Base-by-base conservation (phyloP, 2,797 vertebrate genomes). In the Hyperoplus lanceolatus region DNA sequence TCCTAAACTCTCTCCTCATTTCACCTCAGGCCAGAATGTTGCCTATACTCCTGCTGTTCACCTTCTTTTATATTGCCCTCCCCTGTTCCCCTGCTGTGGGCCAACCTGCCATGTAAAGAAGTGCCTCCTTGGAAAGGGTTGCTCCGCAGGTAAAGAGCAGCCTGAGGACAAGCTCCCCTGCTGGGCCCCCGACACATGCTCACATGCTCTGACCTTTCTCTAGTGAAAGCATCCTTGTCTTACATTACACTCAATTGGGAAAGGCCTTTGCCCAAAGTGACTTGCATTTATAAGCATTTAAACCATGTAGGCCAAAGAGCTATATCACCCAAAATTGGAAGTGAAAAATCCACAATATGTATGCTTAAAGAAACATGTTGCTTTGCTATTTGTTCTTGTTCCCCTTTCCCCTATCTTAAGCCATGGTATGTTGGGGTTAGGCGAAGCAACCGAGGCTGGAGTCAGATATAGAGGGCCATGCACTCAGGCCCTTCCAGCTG, bases 161-260 rank as follows among this genome's bases (percentile, higher is more conserved):
- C 94, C 91, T 12, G 80, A 90, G 95, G 93, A 92, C 72, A 81
- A 76, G 77, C 87, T 89, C 72, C 83, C 92, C 86, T 83, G 82
- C 90, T 73, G 84, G 72, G 83, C 74, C 0, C 29, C 12, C 42
- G n/a, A 85, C 90, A 91, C 86, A 89, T 77, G 80, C 74, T 75
- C 79, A 61, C 56, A 81, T 79, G 58, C 84, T 73, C 69, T 79
- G 74, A 15, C 83, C 83, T 90, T 86, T 88, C 85, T 84, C 75
- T 69, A 66, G 59, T 60, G 61, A 79, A 77, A 79, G 72, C 74
- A 48, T 77, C 78, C 62, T 75, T 73, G 16, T 65, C 77, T 76
- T 58, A 62, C 57, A 72, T 79, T 15, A 41, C 57, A 51, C 42
- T 42, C 11, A 14, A 59, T 42, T 10, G 36, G 12, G 29, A 38